A percentile compares a stretch with the other conserved stretches of the same genome.
phyloP scores from a whole-genome alignment of 2,888 invertebrate genomes.

The Netelia fuscicornis region DNA sequence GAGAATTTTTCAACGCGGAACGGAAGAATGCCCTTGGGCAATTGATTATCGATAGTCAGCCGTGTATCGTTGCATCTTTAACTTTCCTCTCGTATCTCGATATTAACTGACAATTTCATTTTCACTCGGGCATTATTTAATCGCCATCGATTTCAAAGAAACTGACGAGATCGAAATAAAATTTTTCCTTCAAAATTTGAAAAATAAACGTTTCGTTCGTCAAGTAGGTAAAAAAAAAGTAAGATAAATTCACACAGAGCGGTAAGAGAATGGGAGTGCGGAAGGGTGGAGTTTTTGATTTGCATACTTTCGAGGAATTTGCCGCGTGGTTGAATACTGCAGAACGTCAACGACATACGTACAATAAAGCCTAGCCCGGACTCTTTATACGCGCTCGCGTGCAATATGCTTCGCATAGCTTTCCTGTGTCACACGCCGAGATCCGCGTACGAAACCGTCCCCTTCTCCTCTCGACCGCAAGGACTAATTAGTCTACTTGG shows the following conservation, averaged over 20 bases:
- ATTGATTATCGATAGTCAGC: not conserved
- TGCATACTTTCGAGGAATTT: slow-evolving; percentile 31
- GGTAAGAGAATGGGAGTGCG: not conserved
- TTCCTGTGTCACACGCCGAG: slow-evolving; percentile 11
- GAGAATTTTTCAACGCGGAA: not conserved
- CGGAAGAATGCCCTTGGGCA: not conserved
- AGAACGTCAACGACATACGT: not conserved
- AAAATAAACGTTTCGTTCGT: no score
- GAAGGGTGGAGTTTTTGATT: slow-evolving; percentile 2
- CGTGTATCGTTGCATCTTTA: not conserved
- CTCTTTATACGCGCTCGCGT: not conserved
- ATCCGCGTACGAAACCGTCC: not conserved
- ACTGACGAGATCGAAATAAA: not conserved
- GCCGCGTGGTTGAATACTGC: not conserved
- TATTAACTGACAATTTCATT: not conserved
- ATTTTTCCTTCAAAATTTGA: not conserved
- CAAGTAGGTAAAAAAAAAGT: no score
- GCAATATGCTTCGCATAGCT: slow-evolving; percentile 38
- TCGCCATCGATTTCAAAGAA: no score
- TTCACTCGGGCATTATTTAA: not conserved
- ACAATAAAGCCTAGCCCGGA: slow-evolving; percentile 41
- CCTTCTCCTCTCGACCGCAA: slow-evolving; percentile 38
- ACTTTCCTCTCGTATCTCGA: not conserved
- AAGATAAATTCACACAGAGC: no score
- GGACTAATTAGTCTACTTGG: slow-evolving; percentile 65